A percentile compares a stretch with the other conserved stretches of the same genome.
phyloP scores from a whole-genome alignment of 2,888 invertebrate genomes.

The Himalopsyche anomala region DNA sequence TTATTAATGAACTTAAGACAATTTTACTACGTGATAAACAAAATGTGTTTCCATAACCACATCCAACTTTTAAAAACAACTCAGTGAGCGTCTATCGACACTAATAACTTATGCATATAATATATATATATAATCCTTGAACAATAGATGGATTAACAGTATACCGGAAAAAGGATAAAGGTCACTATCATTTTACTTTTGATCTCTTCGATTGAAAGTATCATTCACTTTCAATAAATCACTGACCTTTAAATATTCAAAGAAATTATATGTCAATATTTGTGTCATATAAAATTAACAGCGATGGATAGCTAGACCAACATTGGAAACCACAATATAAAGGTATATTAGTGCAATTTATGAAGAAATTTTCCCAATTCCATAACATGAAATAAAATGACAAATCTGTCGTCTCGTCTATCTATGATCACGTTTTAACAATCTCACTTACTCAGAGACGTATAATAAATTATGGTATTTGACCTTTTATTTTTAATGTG shows the following conservation, averaged over 20 bases:
- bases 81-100: slow-evolving; percentile 22
- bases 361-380: neutral
- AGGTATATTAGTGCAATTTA: neutral
- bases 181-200: neutral
- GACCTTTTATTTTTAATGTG: too few species aligned
- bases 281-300: neutral
- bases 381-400: too few species aligned
- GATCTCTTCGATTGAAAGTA: too few species aligned
- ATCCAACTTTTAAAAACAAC: slow-evolving; percentile 16
- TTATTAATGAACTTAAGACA: neutral
- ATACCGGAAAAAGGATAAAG: neutral
- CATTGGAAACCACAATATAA: slow-evolving; percentile 19
- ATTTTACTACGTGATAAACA: neutral
- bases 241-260: neutral
- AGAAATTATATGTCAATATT: neutral
- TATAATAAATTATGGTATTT: too few species aligned
- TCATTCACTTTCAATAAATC: neutral
- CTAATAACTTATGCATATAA: neutral
- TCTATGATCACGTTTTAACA: too few species aligned
- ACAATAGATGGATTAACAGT: neutral
- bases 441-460: too few species aligned
- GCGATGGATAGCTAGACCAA: slow-evolving; percentile 1
- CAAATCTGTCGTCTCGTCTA: too few species aligned
- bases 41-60: slow-evolving; percentile 7
- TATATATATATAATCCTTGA: neutral